Evolutionary conservation across 2,888 invertebrate species (phyloP), one percentile per base, ranked within the genome.

Genomic region (Acleris cristana): DNA sequence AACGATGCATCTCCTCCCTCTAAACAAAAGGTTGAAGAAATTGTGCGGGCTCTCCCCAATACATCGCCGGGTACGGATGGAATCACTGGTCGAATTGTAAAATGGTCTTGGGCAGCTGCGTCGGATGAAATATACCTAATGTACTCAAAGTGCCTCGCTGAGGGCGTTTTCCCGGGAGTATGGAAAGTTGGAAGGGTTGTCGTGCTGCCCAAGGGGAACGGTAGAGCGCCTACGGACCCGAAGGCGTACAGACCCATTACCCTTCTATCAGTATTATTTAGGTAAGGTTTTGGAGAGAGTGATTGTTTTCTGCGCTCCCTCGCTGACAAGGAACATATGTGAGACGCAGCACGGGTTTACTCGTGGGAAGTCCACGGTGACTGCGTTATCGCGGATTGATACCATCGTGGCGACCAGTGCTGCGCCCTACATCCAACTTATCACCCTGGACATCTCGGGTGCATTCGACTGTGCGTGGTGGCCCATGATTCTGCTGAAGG

Each of bases 381-480:
- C 44, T 1, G 44, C 44, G 3, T 10, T 44, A 2, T 3, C 3
- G 10, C 10, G 14, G 0, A 44, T 44, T 14, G 2, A 3, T 14
- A 10, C 8, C 3, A 10, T 14, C 14, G 44, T 3, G 3, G 44
- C 3, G 10, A 3, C 10, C 12, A 14, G 14, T 10, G 14, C 10
- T 10, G 44, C 10, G 14, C 7, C 10, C 2, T 44, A 44, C 10
- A 10, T 44, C 10, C 8, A 7, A 51, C 71, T 69, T 0, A 66
- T 79, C 0, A 71, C 77, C 8, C 19, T 79, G 12, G 78, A 81
- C 72, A 79, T 79, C 6, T 71, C 75, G 0, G 79, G 77, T 0
- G 79, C 79, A 2, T 78, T 77, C 19, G 74, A 82, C 51, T 79
- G 78, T 56, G 76, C 80, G 1, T 79, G 79, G 78, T 81, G 82